Evolutionary conservation across 2,888 invertebrate genomes (phyloP).

Genomic region (Koerneria pararmatus): DNA sequence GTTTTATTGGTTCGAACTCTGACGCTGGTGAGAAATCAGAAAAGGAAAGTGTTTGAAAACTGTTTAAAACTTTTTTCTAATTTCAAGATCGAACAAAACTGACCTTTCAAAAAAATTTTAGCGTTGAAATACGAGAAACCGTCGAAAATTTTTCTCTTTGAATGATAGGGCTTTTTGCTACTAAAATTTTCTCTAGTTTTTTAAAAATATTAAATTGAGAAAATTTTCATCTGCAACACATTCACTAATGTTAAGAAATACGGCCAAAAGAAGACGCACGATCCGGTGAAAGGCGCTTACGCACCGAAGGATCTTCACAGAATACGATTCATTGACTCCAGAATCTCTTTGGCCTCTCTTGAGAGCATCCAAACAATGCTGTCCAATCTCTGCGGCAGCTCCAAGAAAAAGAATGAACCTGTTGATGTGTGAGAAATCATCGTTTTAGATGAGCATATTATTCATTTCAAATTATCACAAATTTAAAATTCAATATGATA

Average conservation of each 20-base stretch:
- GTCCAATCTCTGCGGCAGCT: slow-evolving; percentile 19
- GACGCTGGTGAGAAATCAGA: slow-evolving; percentile 23
- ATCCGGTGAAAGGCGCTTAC: slow-evolving; percentile 19
- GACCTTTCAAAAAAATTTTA: too few species aligned
- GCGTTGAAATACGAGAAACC: too few species aligned
- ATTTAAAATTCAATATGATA: neutral
- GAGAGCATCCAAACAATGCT: slow-evolving; percentile 18
- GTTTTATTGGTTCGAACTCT: slow-evolving; percentile 25
- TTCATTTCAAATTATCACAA: too few species aligned
- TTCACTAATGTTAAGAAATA: slow-evolving; percentile 23
- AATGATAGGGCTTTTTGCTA: too few species aligned
- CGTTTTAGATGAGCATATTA: too few species aligned
- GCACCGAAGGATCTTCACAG: slow-evolving; percentile 21
- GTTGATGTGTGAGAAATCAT: slow-evolving; percentile 20
- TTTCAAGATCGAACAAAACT: too few species aligned
- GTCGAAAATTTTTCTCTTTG: slow-evolving; percentile 11
- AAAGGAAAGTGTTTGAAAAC: too few species aligned
- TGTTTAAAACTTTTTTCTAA: too few species aligned
- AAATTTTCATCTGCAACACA: too few species aligned
- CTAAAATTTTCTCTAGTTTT: too few species aligned
- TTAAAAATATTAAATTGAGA: too few species aligned
- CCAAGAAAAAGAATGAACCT: slow-evolving; percentile 11
- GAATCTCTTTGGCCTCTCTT: slow-evolving; percentile 18
- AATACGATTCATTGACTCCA: slow-evolving; percentile 24
- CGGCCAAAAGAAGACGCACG: slow-evolving; percentile 23